Conservation (phyloP, 2,888 invertebrate species). For the Euclidia mi region DNA sequence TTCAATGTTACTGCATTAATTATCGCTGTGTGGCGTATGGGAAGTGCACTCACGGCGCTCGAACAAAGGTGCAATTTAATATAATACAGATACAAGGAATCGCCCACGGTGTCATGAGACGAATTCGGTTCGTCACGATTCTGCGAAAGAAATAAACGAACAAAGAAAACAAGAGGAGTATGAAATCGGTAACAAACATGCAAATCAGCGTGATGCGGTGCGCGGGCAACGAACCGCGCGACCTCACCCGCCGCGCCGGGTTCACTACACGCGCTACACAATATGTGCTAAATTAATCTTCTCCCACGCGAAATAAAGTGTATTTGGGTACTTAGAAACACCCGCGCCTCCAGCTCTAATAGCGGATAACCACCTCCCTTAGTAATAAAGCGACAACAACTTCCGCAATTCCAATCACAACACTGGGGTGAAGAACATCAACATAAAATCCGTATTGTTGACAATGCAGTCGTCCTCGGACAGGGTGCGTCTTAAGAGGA, state of each 20-base stretch:
- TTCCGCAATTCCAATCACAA: constrained; percentile 20
- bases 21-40: constrained; percentile 29
- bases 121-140: constrained; percentile 70
- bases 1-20: constrained; percentile 37
- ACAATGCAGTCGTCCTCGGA: constrained; percentile 11
- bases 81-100: constrained; percentile 41
- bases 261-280: constrained; percentile 46
- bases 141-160: constrained; percentile 65
- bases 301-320: constrained; percentile 61
- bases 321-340: constrained; percentile 53
- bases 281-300: constrained; percentile 60
- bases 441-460: constrained; percentile 8
- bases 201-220: constrained; percentile 75
- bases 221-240: constrained; percentile 72
- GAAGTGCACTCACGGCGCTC: constrained; percentile 39
- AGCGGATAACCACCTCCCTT: constrained; percentile 46
- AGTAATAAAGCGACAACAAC: constrained; percentile 30
- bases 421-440: constrained; percentile 17
- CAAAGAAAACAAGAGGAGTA: constrained; percentile 72
- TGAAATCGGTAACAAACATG: constrained; percentile 73
- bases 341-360: constrained; percentile 37
- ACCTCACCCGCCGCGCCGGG: constrained; percentile 54
- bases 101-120: constrained; percentile 56
- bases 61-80: constrained; percentile 44
- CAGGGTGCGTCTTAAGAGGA: constrained; percentile 21